A percentile compares a stretch with the other conserved stretches of the same genome.
These are phyloP conservation scores for Drosophila lowei DNA, from an alignment of 1,140 invertebrate species.

Conservation along the genomic window DNA sequence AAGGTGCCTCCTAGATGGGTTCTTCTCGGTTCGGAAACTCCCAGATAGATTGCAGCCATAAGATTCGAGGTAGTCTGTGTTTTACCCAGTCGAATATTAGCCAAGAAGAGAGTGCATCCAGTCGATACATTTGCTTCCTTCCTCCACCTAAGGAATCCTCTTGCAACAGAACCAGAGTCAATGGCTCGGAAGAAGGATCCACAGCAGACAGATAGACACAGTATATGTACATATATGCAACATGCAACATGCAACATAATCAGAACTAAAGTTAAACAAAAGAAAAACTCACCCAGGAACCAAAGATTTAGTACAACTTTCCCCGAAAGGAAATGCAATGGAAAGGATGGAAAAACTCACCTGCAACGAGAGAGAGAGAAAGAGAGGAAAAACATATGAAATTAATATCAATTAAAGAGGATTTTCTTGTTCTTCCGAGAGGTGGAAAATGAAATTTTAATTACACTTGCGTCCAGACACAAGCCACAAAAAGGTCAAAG, in stretches of 20 bases:
- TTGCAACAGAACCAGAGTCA: too few species aligned
- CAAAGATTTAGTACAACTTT: slow-evolving; percentile 13
- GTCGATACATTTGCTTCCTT: too few species aligned
- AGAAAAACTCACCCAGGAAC: slow-evolving; percentile 9
- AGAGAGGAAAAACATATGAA: slow-evolving; percentile 46
- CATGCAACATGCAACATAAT: too few species aligned
- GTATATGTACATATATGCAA: too few species aligned
- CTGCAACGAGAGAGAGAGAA: slow-evolving; percentile 47
- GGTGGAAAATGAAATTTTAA: slow-evolving; percentile 69
- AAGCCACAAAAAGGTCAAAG: slow-evolving; percentile 50
- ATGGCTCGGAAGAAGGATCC: too few species aligned
- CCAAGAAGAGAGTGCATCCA: too few species aligned
- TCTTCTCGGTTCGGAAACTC: too few species aligned
- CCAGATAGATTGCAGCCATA: too few species aligned
- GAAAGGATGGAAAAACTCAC: slow-evolving; percentile 42
- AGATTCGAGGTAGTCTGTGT: too few species aligned
- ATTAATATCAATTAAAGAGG: slow-evolving; percentile 72
- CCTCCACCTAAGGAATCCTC: too few species aligned
- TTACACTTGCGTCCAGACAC: slow-evolving; percentile 48
- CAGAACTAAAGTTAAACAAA: slow-evolving; percentile 2
- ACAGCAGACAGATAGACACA: too few species aligned
- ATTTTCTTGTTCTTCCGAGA: slow-evolving; percentile 39
- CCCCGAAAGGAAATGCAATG: neutral
- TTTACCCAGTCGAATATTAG: too few species aligned
- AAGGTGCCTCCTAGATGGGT: slow-evolving; percentile 3